Percentiles rank a stretch among this genome's conserved stretches.
phyloP scores from a whole-genome alignment of 2,888 invertebrate species.

The Diarsia mendica region DNA sequence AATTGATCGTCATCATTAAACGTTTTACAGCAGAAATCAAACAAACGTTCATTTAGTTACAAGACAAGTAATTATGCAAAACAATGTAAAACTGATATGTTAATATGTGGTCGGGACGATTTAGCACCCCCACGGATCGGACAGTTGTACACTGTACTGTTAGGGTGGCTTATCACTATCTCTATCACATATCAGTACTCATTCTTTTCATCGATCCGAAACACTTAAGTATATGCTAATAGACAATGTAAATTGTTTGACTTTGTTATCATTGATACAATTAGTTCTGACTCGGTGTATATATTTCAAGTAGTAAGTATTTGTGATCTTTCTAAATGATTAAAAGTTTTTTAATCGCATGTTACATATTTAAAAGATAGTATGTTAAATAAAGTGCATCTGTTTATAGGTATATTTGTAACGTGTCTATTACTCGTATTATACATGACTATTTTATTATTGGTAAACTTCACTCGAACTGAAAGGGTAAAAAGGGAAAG shows the following conservation, averaged over 20 bases:
- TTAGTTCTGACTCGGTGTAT: slow-evolving; percentile 55
- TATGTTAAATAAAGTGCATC: not conserved
- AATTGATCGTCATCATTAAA: slow-evolving; percentile 37
- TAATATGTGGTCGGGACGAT: slow-evolving; percentile 85
- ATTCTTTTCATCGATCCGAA: slow-evolving; percentile 78
- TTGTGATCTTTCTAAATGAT: slow-evolving; percentile 16
- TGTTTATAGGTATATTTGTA: not conserved
- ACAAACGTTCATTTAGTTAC: slow-evolving; percentile 54
- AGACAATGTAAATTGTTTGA: slow-evolving; percentile 70
- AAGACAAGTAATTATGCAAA: slow-evolving; percentile 82
- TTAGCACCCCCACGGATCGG: slow-evolving; percentile 84
- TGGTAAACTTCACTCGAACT: not conserved
- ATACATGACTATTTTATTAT: too few species aligned
- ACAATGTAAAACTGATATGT: slow-evolving; percentile 86
- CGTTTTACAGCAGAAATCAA: slow-evolving; percentile 42
- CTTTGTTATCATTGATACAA: slow-evolving; percentile 69
- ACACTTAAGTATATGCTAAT: slow-evolving; percentile 74
- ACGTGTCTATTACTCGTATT: not conserved
- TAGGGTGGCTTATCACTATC: slow-evolving; percentile 81
- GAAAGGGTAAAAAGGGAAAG: not conserved
- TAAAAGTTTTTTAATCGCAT: slow-evolving; percentile 23
- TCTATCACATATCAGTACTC: slow-evolving; percentile 77
- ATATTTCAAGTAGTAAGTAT: slow-evolving; percentile 32
- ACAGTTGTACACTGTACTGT: slow-evolving; percentile 79
- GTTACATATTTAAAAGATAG: slow-evolving; percentile 27